Conservation (phyloP, 2,113 vertebrate genomes). For the Cyanoderma ruficeps region DNA sequence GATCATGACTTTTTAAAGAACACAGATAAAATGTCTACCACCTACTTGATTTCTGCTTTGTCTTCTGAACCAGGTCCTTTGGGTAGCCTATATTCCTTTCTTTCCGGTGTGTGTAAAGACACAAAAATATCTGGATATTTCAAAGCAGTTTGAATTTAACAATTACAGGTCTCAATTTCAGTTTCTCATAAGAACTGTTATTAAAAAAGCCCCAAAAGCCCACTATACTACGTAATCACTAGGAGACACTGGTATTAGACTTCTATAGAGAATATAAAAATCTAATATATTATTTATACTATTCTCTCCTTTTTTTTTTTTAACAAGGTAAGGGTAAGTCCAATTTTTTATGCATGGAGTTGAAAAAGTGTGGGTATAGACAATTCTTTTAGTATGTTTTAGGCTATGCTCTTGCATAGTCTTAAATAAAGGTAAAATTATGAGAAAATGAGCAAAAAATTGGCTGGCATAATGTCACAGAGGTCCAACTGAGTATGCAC, state of each 20-base stretch:
- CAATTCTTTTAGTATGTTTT: neutral
- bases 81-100: neutral
- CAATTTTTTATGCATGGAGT: neutral
- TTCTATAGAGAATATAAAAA: neutral
- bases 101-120: neutral
- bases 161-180: neutral
- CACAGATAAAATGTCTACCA: neutral
- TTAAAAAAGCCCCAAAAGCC: neutral
- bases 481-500: neutral
- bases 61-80: neutral
- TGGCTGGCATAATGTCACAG: neutral
- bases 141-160: neutral
- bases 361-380: neutral
- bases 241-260: neutral
- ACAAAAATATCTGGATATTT: neutral
- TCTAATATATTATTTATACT: neutral
- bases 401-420: neutral
- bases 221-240: neutral
- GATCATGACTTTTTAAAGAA: neutral
- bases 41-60: neutral
- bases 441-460: neutral
- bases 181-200: neutral
- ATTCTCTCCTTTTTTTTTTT: neutral
- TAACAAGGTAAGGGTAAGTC: neutral
- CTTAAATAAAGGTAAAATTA: neutral